Base-by-base conservation (phyloP, 2,797 vertebrate species). In the Brachyrhaphis roseni region DNA sequence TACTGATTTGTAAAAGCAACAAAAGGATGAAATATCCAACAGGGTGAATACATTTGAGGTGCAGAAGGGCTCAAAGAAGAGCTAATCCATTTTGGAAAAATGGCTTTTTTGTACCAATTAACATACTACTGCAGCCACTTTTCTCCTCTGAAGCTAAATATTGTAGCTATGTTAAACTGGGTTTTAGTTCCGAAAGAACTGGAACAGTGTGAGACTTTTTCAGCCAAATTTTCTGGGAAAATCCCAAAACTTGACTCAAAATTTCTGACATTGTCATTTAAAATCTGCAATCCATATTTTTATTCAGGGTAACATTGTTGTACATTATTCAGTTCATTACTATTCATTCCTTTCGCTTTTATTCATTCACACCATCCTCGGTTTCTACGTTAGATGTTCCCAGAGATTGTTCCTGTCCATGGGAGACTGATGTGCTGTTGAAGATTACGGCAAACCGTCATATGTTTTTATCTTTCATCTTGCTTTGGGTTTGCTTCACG, bases 381-480 rank as follows among this genome's bases (percentile, higher is more conserved):
- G 74, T 87, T 83, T 82, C 72, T 81, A 77, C 74, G 82, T 90
- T 76, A 84, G 72, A 87, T 87, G 78, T 90, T 89, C 92, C 86
- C 92, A 88, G 83, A 89, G 79, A 82, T 87, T 88, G 84, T 87
- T 85, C 51, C 71, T 89, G 84, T 84, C 78, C 79, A 74, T 88
- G 78, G 77, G 87, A 90, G 85, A 82, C 81, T 91, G 88, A 89
- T 88, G 88, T 92, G 88, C 91, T 93, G 87, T 88, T 91, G 86
- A 74, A 83, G 84, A 91, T 92, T 88, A 88, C 92, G 94, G 92
- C 91, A 87, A 78, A 45, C 64, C 77, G 92, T 91, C 92, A 94
- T 79, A 66, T 85, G 83, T 91, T 83, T 91, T 84, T 85, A 78
- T 81, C 80, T 87, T 87, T 86, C 83, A 86, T 90, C 85, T 93